Evolutionary conservation across 2,888 invertebrate genomes (phyloP).

Genomic region (Anaspis maculata): DNA sequence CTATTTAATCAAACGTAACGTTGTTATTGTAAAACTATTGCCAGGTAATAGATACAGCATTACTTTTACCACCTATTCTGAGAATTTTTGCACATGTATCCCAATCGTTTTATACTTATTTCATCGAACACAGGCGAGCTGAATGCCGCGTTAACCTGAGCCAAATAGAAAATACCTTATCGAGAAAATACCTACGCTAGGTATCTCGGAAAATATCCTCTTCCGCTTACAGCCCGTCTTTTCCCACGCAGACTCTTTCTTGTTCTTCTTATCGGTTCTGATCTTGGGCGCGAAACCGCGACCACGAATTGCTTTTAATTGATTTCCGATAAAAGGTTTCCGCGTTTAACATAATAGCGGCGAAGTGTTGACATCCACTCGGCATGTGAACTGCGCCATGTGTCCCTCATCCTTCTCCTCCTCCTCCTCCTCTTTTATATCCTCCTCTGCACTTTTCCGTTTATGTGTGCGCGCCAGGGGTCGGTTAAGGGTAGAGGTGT

Average conservation of each 20-base stretch:
- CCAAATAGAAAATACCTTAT: too few relatives aligned
- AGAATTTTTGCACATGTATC: too few relatives aligned
- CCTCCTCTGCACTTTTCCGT: background rate
- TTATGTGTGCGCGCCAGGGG: too few relatives aligned
- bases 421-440: background rate
- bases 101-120: too few relatives aligned
- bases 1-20: too few relatives aligned
- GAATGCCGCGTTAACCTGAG: too few relatives aligned
- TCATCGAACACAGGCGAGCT: too few relatives aligned
- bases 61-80: too few relatives aligned
- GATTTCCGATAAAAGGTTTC: conserved; percentile 44
- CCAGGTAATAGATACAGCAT: too few relatives aligned
- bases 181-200: too few relatives aligned
- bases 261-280: conserved; percentile 15
- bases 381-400: conserved; percentile 32
- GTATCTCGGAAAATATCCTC: too few relatives aligned
- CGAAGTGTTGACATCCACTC: conserved; percentile 40
- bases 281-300: conserved; percentile 30
- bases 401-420: conserved; percentile 16
- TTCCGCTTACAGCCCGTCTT: conserved; percentile 8
- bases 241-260: conserved; percentile 6
- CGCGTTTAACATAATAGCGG: conserved; percentile 42
- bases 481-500: background rate
- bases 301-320: conserved; percentile 43
- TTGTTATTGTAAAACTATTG: too few relatives aligned